Conservation (phyloP, 2,113 vertebrate genomes). For the Dolichotis patagonum region DNA sequence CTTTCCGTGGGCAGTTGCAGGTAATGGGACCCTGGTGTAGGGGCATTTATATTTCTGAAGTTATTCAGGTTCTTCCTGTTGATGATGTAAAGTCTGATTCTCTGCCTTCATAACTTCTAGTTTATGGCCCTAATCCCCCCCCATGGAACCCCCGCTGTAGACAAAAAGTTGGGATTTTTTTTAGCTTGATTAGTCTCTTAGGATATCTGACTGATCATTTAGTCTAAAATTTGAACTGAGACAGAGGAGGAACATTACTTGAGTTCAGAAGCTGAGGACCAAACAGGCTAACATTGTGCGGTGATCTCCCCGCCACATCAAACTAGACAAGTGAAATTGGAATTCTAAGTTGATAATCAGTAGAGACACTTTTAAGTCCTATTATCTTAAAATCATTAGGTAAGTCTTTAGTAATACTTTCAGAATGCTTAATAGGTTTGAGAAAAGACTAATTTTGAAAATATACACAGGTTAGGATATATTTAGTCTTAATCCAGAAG, state of each 20-base stretch:
- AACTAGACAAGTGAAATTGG: neutral
- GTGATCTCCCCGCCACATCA: neutral
- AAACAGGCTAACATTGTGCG: neutral
- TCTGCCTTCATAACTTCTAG: accelerated
- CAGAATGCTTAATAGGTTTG: neutral
- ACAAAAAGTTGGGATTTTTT: neutral
- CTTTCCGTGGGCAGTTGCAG: neutral
- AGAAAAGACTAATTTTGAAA: constrained; percentile 8
- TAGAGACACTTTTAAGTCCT: neutral
- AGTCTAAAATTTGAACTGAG: constrained; percentile 41
- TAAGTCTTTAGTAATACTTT: neutral
- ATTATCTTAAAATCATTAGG: neutral
- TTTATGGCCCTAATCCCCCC: neutral
- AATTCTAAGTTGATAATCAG: neutral
- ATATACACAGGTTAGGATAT: neutral
- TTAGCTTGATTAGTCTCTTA: neutral
- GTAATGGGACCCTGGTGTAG: neutral
- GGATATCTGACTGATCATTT: neutral
- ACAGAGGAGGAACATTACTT: neutral
- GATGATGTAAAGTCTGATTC: neutral
- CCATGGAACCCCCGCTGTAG: neutral
- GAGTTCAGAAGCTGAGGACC: neutral
- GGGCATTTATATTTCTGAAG: neutral
- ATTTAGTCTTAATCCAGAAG: neutral
- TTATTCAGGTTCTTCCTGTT: neutral